phyloP scores from a whole-genome alignment of 2,888 invertebrate genomes.

The Acanthosepion pharaonis region DNA sequence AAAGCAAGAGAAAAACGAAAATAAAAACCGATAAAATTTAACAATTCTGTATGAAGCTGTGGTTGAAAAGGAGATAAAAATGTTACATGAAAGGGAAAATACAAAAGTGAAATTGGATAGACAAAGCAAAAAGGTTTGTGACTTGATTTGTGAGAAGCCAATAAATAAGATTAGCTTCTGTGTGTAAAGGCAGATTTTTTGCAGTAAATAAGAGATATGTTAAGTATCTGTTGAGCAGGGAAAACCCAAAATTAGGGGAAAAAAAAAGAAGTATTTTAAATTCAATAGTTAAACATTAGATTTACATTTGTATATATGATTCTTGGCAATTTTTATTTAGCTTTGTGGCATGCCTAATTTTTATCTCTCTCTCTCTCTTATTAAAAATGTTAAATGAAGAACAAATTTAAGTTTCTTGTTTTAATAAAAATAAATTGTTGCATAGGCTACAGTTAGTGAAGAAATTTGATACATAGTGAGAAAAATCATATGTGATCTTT shows the following conservation, averaged over 20 bases:
- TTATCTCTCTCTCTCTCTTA: not conserved
- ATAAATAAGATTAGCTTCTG: not conserved
- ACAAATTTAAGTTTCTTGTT: too few relatives aligned
- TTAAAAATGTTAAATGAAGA: not conserved
- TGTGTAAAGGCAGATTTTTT: not conserved
- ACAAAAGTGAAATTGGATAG: constrained; percentile 15
- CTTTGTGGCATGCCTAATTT: not conserved
- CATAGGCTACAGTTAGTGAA: too few relatives aligned
- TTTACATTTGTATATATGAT: not conserved
- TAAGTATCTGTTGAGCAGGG: not conserved
- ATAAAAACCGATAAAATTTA: not conserved
- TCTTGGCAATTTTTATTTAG: not conserved
- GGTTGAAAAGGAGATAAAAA: not conserved
- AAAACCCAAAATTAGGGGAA: not conserved
- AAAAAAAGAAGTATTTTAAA: not conserved
- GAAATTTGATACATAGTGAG: too few relatives aligned
- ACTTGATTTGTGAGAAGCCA: not conserved
- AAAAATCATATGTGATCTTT: too few relatives aligned
- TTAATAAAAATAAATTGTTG: too few relatives aligned
- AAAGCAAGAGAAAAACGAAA: not conserved
- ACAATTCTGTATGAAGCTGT: not conserved
- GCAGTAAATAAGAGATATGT: not conserved
- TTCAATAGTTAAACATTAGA: not conserved
- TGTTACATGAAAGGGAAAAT: not conserved
- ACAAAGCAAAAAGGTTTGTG: not conserved